Evolutionary conservation across 2,113 vertebrate genomes (phyloP), one percentile per base, ranked within the genome.

Genomic region (Gallinago undulata): DNA sequence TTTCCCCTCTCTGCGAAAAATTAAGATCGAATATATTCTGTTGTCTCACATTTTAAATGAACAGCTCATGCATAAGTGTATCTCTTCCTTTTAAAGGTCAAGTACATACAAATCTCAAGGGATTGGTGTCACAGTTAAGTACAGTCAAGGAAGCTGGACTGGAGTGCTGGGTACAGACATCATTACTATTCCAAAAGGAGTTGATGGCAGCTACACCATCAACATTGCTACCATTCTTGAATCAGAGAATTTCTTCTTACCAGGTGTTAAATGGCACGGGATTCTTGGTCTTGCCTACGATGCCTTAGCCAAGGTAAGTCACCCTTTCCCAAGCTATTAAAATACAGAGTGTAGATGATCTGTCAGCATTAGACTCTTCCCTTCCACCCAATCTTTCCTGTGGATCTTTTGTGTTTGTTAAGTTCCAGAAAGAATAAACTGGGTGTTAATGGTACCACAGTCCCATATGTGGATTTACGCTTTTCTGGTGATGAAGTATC

Each of bases 101-200:
- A 98, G 94, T 89, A 98, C 99, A 0, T 99, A 99, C 92, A 87
- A 59, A 50, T 81, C 98, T 60, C 81, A 95, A 55, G 98, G 97
- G 64, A 96, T 95, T 31, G 96, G 95, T 2, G 99, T 99, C 67
- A 96, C 98, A 4, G 99, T 99, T 78, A 98, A 98, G 83, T 99
- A 99, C 97, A 99, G 99, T 2, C 99, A 99, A 89, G 99, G 99
- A 23, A 99, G 98, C 97, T 99, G 99, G 99, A 98, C 98, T 4
- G 99, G 99, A 33, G 93, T 98, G 27, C 98, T 99, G n/a, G 99
- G 99, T 48, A 97, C 98, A 16, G 99, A 99, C 93, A 12, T 89
- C 2, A 96, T 99, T 88, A 97, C 98, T 63, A 98, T 99, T 67
- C 98, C 99, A 1, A 98, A 98, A 35, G 99, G 99, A 73, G 98